Evolutionary conservation across 2,888 invertebrate species (phyloP), one percentile per base, ranked within the genome.

Genomic region (Colostygia pectinataria): DNA sequence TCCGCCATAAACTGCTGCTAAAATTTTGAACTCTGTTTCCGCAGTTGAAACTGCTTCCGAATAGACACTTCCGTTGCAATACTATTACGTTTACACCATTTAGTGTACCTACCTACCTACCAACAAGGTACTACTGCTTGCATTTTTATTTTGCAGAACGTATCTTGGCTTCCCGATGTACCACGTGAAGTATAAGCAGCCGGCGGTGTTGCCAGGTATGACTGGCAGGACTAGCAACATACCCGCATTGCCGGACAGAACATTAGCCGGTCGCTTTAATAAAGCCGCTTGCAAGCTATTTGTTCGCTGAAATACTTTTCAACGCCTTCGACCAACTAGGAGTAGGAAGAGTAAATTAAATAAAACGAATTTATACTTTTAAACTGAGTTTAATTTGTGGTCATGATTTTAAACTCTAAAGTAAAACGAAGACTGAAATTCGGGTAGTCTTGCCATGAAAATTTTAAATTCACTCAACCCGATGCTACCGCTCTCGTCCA

Each of bases 401-500:
- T 6, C 18, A 4, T 20, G 5, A 24, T 38, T 24, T 36, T 23
- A 31, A 20, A 34, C 20, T 70, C 91, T 88, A 62, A 93, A 92
- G 63, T 92, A 91, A 74, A 94, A 93, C 0, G 92, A 89, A 29
- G 87, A 80, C 7, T 84, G 65, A 68, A 94, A 93, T 63, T 94
- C 94, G 0, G 93, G 91, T 69, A 93, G 90, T 75, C 93, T 92
- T 1, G 91, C 74, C 57, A 93, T 81, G 1, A 92, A 90, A 55
- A 93, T 91, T 55, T 91, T 82, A 66, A 94, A 94, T 77, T 94
- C 93, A 56, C 86, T 78, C 14, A 86, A 66, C 4, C 91, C 91
- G 50, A 94, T 92, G 47, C 88, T 87, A 7, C 92, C 92, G 18
- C 85, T 90, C 47, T 82, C 79, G 65, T 92, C 91, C 27, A 93